phyloP scores from a whole-genome alignment of 2,113 vertebrate genomes.

The Hepsetus odoe region DNA sequence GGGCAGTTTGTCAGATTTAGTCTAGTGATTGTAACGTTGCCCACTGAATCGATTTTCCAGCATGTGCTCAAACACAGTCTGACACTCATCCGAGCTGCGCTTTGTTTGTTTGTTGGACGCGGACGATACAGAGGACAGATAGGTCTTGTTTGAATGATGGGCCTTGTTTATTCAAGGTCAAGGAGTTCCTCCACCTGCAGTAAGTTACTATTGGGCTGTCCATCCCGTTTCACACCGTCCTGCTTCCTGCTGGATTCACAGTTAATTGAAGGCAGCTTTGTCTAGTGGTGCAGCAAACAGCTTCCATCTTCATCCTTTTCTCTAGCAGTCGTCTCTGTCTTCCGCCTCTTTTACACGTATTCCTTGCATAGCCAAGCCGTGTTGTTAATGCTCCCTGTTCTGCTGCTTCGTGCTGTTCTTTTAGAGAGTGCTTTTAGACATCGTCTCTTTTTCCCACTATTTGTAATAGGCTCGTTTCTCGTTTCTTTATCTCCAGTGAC shows the following conservation, averaged over 20 bases:
- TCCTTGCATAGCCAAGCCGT: no score
- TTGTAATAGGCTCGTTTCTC: no score
- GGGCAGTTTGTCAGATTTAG: not conserved
- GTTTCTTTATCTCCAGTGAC: no score
- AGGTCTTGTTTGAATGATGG: not conserved
- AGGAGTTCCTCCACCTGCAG: not conserved
- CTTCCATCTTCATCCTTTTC: not conserved
- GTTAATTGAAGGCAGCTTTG: no score
- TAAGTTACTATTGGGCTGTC: not conserved
- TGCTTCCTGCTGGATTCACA: not conserved
- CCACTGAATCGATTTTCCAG: not conserved
- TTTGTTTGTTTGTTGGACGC: not conserved
- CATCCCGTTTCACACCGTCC: not conserved
- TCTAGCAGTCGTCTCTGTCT: no score
- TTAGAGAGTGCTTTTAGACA: no score
- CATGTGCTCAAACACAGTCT: not conserved
- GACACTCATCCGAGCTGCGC: not conserved
- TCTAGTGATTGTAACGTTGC: not conserved
- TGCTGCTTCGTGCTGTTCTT: no score
- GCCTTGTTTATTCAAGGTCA: not conserved
- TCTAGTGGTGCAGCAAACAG: no score
- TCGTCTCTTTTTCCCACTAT: no score
- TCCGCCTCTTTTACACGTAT: no score
- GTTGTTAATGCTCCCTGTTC: no score
- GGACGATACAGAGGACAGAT: no score